Evolutionary conservation across 2,888 invertebrate genomes (phyloP).

Genomic region (Alloscopus bannaensis): DNA sequence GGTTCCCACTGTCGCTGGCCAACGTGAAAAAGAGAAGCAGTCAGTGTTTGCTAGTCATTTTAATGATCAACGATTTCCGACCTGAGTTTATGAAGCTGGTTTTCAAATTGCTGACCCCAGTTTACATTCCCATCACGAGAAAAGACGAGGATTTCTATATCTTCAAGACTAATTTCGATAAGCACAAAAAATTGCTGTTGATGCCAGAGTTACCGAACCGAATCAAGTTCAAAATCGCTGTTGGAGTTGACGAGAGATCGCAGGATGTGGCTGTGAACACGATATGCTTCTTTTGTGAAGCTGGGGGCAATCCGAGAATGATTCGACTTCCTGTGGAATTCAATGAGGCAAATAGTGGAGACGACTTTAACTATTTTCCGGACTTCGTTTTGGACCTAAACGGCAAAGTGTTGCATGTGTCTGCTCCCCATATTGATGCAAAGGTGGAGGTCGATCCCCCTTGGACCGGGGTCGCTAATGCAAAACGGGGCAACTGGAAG

Average conservation of each 20-base stretch:
- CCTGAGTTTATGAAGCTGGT: slow-evolving; percentile 25
- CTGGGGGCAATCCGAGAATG: slow-evolving; percentile 47
- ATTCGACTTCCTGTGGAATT: slow-evolving; percentile 26
- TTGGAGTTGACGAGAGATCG: slow-evolving; percentile 1
- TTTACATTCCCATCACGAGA: slow-evolving; percentile 40
- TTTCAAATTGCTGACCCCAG: slow-evolving; percentile 21
- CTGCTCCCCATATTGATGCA: neutral
- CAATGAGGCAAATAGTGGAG: too few relatives aligned
- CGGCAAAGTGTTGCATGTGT: neutral
- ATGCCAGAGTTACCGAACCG: slow-evolving; percentile 38
- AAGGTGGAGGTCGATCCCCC: neutral
- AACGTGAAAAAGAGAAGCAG: slow-evolving; percentile 10
- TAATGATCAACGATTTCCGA: slow-evolving; percentile 13
- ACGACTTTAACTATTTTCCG: slow-evolving; percentile 1
- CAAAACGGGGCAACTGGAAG: slow-evolving; percentile 12
- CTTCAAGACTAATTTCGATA: neutral
- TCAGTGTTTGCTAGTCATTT: slow-evolving; percentile 5
- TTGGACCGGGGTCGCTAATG: neutral
- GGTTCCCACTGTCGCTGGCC: neutral
- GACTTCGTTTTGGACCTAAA: slow-evolving; percentile 10
- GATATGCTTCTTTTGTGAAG: slow-evolving; percentile 48
- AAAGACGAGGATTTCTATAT: slow-evolving; percentile 51
- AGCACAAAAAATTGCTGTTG: slow-evolving; percentile 18
- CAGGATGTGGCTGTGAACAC: slow-evolving; percentile 19
- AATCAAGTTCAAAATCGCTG: slow-evolving; percentile 45